Percentiles rank a stretch among this genome's conserved stretches.
Conservation (phyloP, 1,140 invertebrate species). For the Chymomyza costata region DNA sequence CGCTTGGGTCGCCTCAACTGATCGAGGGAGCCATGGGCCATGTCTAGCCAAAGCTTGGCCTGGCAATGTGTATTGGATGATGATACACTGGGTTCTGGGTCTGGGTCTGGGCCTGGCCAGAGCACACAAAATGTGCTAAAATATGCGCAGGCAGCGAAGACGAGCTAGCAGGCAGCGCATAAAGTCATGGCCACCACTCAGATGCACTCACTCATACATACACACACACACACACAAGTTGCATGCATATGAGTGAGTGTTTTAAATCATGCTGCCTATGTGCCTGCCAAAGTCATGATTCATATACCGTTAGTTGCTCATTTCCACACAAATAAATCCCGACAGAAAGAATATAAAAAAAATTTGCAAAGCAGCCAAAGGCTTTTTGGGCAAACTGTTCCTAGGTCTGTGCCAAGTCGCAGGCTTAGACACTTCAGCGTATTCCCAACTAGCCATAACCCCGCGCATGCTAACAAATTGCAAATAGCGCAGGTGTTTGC, state of each 20-base stretch:
- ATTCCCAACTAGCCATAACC: background rate
- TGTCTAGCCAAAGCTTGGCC: too few relatives aligned
- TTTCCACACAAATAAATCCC: conserved; percentile 73
- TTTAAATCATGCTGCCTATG: conserved; percentile 73
- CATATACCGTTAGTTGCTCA: conserved; percentile 74
- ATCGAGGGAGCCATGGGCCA: conserved; percentile 33
- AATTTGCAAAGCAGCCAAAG: too few relatives aligned
- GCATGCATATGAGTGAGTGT: conserved; percentile 66
- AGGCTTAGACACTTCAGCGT: conserved; percentile 12
- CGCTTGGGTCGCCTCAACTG: conserved; percentile 40
- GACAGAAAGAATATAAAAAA: too few relatives aligned
- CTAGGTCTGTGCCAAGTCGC: conserved; percentile 20
- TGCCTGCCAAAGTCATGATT: conserved; percentile 75
- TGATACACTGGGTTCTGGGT: too few relatives aligned
- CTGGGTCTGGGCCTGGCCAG: conserved; percentile 25
- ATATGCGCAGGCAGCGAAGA: conserved; percentile 61
- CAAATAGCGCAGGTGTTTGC: conserved; percentile 58
- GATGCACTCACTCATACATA: conserved; percentile 26
- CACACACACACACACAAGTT: conserved; percentile 5
- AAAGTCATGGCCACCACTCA: conserved; percentile 38
- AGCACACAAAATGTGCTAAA: conserved; percentile 65
- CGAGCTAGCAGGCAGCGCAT: conserved; percentile 22
- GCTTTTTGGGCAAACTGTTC: conserved; percentile 59
- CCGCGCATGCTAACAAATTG: conserved; percentile 35
- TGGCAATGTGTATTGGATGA: too few relatives aligned